Evolutionary conservation across 2,113 vertebrate species (phyloP), one percentile per base, ranked within the genome.

Genomic region (Cebus imitator): DNA sequence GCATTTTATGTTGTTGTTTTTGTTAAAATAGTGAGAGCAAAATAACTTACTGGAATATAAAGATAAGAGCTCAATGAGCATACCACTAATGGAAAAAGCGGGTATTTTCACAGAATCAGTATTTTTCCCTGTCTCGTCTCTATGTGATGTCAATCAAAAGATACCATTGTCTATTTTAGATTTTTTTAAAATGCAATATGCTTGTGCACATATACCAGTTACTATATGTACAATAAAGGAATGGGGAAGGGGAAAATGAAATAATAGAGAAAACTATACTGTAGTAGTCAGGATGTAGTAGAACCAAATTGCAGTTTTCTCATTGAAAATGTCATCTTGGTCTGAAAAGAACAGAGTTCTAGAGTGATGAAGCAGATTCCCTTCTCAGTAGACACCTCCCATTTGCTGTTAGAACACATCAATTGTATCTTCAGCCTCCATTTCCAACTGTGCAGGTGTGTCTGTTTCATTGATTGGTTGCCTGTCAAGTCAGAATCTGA

Each of bases 371-470:
- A 98, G 98, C 96, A 98, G 98, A 97, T 96, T 98, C 98, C 98
- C 98, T 99, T 98, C 98, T 99, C 98, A 99, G 98, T 99, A 99
- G 98, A 98, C 98, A 97, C 99, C 99, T 98, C 99, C 99, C 90
- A 99, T 99, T 98, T 99, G 99, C 98, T 99, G 99, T 99, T 99
- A 99, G 99, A 99, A 99, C 98, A 99, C 99, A 92, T 99, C 99
- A 98, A 99, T 99, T 96, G 99, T 99, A 99, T 99, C 99, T 99
- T 99, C 99, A 95, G 99, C 99, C 99, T 99, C 99, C 99, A 99
- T 99, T 99, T 99, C 99, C 99, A 99, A 99, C 99, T 99, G 12
- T 6, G 27, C 27, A 64, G 61, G 61, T 64, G 5, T 13, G 61
- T 64, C 27, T 64, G 12, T 64, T 64, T 64, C 27, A 30, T 6